Conservation (phyloP, 2,113 vertebrate species). For the Callipepla californica region DNA sequence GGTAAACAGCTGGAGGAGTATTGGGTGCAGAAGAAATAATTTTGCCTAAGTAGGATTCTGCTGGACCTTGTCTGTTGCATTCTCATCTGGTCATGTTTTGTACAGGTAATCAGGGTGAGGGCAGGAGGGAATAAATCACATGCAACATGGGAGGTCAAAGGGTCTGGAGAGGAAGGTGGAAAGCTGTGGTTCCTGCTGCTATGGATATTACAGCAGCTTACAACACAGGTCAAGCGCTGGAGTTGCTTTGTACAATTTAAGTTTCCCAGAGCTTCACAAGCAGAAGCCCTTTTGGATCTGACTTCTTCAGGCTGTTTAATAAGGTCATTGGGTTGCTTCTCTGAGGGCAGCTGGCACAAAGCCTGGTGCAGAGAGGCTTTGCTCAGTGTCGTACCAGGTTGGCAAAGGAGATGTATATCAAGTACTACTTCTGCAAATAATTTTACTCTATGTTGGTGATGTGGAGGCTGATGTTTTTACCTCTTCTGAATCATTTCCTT, state of each 20-base stretch:
- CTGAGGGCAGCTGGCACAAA: not conserved
- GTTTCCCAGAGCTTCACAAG: not conserved
- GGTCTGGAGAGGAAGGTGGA: not conserved
- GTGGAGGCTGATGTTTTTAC: not conserved
- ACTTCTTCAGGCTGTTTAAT: not conserved
- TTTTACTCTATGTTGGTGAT: not conserved
- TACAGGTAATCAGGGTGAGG: not conserved
- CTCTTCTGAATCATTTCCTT: not conserved
- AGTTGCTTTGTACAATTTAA: not conserved
- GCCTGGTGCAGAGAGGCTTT: not conserved
- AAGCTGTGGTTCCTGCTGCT: not conserved
- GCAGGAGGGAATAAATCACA: not conserved
- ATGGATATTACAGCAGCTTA: not conserved
- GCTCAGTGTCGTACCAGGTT: not conserved
- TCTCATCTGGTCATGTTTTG: not conserved
- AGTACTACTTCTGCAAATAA: not conserved
- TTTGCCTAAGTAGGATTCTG: not conserved
- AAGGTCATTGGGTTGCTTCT: not conserved
- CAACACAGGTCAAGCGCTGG: not conserved
- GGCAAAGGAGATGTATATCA: not conserved
- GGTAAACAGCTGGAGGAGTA: not conserved
- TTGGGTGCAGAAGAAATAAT: not conserved
- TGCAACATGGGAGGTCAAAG: not conserved
- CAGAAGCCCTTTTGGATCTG: not conserved
- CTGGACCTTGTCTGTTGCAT: rapidly evolving